Evolutionary conservation across 92 coral and sea anemone genomes (phyloP), one percentile per base, ranked within the genome.

Genomic region (Umimayanthus kanabou): DNA sequence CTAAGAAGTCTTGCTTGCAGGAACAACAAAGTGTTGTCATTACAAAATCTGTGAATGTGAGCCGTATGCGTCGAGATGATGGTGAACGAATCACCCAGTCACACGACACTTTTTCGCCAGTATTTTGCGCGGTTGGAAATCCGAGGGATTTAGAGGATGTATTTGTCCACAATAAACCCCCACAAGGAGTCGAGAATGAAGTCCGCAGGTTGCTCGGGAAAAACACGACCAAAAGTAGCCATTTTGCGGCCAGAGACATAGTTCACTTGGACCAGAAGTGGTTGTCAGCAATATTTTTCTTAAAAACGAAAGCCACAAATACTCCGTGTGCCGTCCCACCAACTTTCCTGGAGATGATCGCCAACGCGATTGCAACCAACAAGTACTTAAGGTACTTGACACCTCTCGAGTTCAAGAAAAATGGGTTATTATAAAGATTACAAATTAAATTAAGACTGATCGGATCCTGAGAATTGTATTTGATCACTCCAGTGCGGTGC

Each of bases 21-120:
- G 98, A 92, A 88, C 99, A 97, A 89, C 99, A 97, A 74, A 93
- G 13, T 71, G 98, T 95, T 84, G 65, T 89, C 86, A 97, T 90
- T 45, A 92, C 96, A 57, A 97, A 94, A 47, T 94, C 98, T 26
- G 90, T 90, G 80, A 97, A 92, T 40, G 90, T 93, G 22, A 95
- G 87, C 67, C 96, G 91, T 76, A 97, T 91, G 69, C 99, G 93
- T 26, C 69, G 91, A 39, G 92, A 91, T 61, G 72, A 79, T 16
- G 96, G 90, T 29, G 92, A 96, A 22, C 84, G 79, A 29, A 97
- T 89, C 10, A 90, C 93, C 93, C 96, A 97, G 26, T 89, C 92
- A 75, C 99, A 97, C 22, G 55, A 79, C 47, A 91, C 84, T 18
- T 55, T 49, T 73, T 90, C 86, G 80, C 96, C 94, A 22, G 90